Conservation (phyloP, 53 echinoderm and acorn worm species). For the Mesocentrotus franciscanus region DNA sequence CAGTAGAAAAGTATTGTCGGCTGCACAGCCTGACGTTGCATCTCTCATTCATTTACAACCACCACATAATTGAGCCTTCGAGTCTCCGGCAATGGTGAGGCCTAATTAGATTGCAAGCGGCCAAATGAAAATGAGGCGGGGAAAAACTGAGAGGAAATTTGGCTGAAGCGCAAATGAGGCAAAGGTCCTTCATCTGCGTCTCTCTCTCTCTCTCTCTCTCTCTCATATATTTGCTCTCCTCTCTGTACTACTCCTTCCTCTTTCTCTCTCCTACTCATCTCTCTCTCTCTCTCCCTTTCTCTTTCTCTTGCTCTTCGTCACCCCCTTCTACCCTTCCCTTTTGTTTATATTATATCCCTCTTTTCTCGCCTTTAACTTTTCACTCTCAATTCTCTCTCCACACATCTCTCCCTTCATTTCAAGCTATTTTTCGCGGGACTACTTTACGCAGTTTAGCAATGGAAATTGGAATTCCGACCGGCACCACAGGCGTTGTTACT, state of each 20-base stretch:
- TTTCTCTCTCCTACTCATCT: too few relatives aligned
- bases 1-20: background rate
- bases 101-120: background rate
- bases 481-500: background rate
- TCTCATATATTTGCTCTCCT: background rate
- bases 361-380: background rate
- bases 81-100: background rate
- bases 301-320: too few relatives aligned
- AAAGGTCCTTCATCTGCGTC: background rate
- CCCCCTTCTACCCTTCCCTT: too few relatives aligned
- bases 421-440: background rate
- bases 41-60: background rate
- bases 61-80: background rate
- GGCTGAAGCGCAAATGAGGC: background rate
- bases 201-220: background rate
- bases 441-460: background rate
- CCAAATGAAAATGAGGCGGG: background rate
- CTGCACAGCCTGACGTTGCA: background rate
- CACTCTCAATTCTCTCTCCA: too few relatives aligned
- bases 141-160: background rate
- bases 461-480: background rate
- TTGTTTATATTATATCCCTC: background rate
- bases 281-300: too few relatives aligned
- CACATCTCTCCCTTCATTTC: background rate
- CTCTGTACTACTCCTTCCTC: too few relatives aligned